Base-by-base conservation (phyloP, 1,140 invertebrate genomes). In the Melipona quadrifasciata region DNA sequence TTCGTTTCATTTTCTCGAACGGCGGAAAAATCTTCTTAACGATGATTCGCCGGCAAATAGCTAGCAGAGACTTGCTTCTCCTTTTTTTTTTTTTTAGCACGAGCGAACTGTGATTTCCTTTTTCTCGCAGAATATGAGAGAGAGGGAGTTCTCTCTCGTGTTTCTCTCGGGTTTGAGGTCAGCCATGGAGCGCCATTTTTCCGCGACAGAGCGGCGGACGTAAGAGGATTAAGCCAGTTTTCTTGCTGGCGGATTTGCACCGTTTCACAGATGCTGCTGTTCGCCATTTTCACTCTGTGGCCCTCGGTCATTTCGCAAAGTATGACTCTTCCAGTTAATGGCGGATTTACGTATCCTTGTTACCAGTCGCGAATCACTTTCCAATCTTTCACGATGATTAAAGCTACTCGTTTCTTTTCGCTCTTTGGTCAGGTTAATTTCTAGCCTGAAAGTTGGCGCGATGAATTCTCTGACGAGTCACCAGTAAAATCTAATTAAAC, bases 141-240 rank as follows among this genome's bases (percentile, higher is more conserved):
- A 21, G 1, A 21, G 47, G 14, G 47, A 34, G n/a, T 53, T n/a
- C 57, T 67, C 12, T 21, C 73, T 31, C 82, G 51, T 85, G 86
- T 89, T 83, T 76, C 87, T 86, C 85, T 81, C 85, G 68, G 65
- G 81, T 89, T 89, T 89, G 86, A 86, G 87, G 80, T 89, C 84
- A 78, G 71, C 68, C 58, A 27, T 71, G 82, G 84, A 84, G 27
- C n/a, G 77, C 76, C 72, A 89, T 89, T 89, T 89, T 89, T 77
- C 87, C 77, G 65, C 57, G 75, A 73, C 51, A 39, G 51, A 39
- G 70, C 78, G 64, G 84, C 85, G 67, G 57, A 82, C 88, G 74
- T 89, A 89, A 89, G 88, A 89, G 87, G 88, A 89, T 89, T 89
- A 89, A 89, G 81, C 58, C 75, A 68, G 77, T 86, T 86, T 89